Conservation (phyloP, 2,113 vertebrate genomes). For the Diadophis punctatus region DNA sequence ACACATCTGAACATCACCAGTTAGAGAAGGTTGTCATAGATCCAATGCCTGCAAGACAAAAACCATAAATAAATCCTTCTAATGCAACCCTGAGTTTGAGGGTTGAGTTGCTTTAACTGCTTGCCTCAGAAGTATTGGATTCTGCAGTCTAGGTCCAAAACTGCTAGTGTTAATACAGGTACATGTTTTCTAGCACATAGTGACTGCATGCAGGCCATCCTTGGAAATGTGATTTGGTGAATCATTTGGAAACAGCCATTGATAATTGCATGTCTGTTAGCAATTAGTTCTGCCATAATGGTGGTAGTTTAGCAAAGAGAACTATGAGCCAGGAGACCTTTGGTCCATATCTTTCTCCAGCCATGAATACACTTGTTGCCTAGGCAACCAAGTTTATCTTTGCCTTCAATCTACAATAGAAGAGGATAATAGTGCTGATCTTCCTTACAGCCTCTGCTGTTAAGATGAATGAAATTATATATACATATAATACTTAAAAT, state of each 20-base stretch:
- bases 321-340: not conserved
- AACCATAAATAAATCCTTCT: not conserved
- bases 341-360: not conserved
- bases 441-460: not conserved
- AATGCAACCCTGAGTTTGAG: not conserved
- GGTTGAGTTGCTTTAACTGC: not conserved
- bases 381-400: not conserved
- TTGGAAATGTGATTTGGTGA: not conserved
- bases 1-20: not conserved
- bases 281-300: not conserved
- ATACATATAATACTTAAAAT: not conserved
- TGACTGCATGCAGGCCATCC: not conserved
- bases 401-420: not conserved
- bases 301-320: not conserved
- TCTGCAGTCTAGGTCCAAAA: not conserved
- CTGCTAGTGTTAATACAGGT: not conserved
- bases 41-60: not conserved
- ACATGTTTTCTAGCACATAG: not conserved
- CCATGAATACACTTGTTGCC: not conserved
- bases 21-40: not conserved
- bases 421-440: not conserved
- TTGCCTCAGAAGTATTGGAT: not conserved
- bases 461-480: not conserved
- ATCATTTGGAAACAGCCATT: not conserved
- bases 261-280: not conserved